Percentiles rank a stretch among this genome's conserved stretches.
Evolutionary conservation across 2,888 invertebrate genomes (phyloP).

Genomic region (Clanis bilineata): DNA sequence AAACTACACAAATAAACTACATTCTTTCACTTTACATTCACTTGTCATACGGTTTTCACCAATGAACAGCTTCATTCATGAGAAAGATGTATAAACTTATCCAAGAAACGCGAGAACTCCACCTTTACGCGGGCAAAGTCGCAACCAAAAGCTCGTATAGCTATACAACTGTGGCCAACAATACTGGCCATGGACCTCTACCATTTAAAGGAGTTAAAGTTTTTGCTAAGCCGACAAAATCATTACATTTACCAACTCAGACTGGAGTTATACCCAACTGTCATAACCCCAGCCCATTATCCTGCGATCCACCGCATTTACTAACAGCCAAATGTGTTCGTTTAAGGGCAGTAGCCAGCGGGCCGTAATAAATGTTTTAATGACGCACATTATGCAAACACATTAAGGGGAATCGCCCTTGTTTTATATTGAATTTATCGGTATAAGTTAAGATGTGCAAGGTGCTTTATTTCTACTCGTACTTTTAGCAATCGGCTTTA

Average conservation of each 20-base stretch:
- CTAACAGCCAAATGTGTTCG: conserved; percentile 29
- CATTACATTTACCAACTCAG: not conserved
- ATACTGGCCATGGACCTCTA: too few species aligned
- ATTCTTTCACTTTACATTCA: too few species aligned
- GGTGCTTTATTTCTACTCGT: conserved; percentile 4
- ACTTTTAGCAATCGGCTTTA: too few species aligned
- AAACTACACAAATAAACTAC: too few species aligned
- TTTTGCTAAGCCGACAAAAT: not conserved
- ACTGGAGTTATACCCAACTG: not conserved
- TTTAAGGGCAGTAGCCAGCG: conserved; percentile 55
- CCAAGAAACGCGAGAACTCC: too few species aligned
- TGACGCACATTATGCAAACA: conserved; percentile 78
- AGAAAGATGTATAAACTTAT: too few species aligned
- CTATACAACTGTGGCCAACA: too few species aligned
- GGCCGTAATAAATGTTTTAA: conserved; percentile 78
- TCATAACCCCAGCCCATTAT: conserved; percentile 1
- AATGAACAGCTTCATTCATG: too few species aligned
- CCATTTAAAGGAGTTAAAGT: too few species aligned
- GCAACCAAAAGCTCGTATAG: too few species aligned
- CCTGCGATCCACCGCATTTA: not conserved
- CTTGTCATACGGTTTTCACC: too few species aligned
- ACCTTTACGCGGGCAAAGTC: too few species aligned
- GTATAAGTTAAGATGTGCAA: conserved; percentile 32
- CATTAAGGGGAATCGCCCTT: conserved; percentile 73
- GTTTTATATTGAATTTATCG: conserved; percentile 47